Conservation (phyloP, 2,888 invertebrate genomes). For the Agrilus biguttatus region DNA sequence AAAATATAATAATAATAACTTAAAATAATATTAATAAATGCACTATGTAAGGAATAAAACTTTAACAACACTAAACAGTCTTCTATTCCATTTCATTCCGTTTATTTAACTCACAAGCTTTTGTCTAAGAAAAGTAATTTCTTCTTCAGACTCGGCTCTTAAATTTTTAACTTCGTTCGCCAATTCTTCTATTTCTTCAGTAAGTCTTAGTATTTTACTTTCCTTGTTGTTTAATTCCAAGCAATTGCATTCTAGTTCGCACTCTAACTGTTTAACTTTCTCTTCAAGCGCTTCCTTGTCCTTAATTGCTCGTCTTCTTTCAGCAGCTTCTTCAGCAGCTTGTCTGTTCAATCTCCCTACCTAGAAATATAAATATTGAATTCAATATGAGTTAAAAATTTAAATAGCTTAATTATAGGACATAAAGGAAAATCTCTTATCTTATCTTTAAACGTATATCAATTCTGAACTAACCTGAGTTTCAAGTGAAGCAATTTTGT, state of each 20-base stretch:
- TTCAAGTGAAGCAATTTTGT: conserved; percentile 75
- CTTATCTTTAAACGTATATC: background rate
- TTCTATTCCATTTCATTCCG: too few species aligned
- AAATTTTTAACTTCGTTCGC: conserved; percentile 46
- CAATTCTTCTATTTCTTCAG: conserved; percentile 58
- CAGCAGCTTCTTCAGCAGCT: conserved; percentile 72
- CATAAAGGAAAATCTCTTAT: background rate
- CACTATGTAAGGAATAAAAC: too few species aligned
- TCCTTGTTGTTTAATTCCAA: conserved; percentile 53
- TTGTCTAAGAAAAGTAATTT: conserved; percentile 36
- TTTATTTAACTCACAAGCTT: conserved; percentile 40
- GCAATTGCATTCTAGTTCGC: conserved; percentile 50
- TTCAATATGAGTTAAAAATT: background rate
- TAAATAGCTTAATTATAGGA: too few species aligned
- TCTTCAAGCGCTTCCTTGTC: conserved; percentile 53
- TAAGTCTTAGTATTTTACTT: conserved; percentile 56
- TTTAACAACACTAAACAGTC: too few species aligned
- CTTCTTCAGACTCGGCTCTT: conserved; percentile 37
- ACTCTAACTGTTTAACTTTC: conserved; percentile 46
- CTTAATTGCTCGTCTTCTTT: conserved; percentile 57
- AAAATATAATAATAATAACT: too few species aligned
- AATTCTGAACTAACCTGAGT: conserved; percentile 51
- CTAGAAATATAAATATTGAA: conserved; percentile 23
- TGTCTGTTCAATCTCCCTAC: conserved; percentile 68
- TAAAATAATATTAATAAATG: too few species aligned